Evolutionary conservation across 2,888 invertebrate genomes (phyloP), one percentile per base, ranked within the genome.

Genomic region (Cyclophora albipunctata): DNA sequence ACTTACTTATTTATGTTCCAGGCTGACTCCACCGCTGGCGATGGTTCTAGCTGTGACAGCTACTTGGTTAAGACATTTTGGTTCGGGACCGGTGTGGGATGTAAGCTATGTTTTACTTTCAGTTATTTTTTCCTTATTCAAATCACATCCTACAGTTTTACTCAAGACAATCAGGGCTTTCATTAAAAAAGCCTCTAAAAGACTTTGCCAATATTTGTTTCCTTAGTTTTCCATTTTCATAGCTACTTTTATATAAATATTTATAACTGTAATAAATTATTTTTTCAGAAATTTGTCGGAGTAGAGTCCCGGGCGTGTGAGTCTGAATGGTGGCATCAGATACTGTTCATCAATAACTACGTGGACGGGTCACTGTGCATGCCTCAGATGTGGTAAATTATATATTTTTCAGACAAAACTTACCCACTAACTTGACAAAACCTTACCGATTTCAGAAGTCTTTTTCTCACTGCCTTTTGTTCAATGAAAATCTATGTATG

Each of bases 11-110:
- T n/a, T 20, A 20, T 20, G 5, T 50, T 54, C 42, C 60, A 76
- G 75, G 49, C 51, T 77, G 7, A 69, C 69, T 3, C 70, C 73
- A 6, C 45, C 63, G 0, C 72, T 71, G 45, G 66, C 68, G 0
- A 3, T 73, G 0, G 48, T 68, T 3, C 50, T 77, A 1, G 69
- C 63, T 2, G 41, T 70, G 37, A 63, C 56, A 4, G 60, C 66
- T 0, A 79, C 84, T 1, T 66, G 80, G 54, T 56, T 81, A 5
- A 68, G 71, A 4, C 70, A 70, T 3, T 40, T 78, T 2, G 69
- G 73, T n/a, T 53, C 63, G 44, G 87, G 90, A 2, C 87, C 89
- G 2, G 58, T 75, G 7, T 89, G 87, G 85, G 46, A 64, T 52
- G 69, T 68, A 53, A 49, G 53, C 52, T 33, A 3, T 20, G 20